Conservation (phyloP, 2,888 invertebrate species). For the Drosophila bunnanda region DNA sequence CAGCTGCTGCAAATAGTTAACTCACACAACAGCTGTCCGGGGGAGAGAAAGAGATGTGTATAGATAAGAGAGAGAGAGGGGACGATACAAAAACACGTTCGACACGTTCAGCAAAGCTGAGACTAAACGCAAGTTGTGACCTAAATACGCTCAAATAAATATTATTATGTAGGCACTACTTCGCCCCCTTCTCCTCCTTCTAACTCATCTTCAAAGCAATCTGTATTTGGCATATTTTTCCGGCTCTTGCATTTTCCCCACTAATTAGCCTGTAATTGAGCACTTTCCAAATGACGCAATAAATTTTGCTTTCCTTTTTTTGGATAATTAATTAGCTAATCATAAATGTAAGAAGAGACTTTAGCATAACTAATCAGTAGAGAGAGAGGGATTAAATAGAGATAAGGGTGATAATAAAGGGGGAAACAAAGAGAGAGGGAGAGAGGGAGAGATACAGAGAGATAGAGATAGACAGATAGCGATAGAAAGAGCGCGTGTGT, state of each 20-base stretch:
- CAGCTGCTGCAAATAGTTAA: slow-evolving; percentile 65
- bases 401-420: neutral
- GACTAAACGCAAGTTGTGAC: slow-evolving; percentile 60
- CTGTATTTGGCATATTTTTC: slow-evolving; percentile 20
- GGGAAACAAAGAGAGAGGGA: slow-evolving; percentile 5
- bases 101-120: slow-evolving; percentile 69
- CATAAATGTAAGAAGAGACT: slow-evolving; percentile 47
- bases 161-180: slow-evolving; percentile 56
- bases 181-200: neutral
- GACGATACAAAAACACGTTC: slow-evolving; percentile 65
- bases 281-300: slow-evolving; percentile 45
- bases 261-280: slow-evolving; percentile 76
- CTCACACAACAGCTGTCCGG: slow-evolving; percentile 38
- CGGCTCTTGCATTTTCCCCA: slow-evolving; percentile 16
- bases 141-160: slow-evolving; percentile 74
- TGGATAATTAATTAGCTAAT: slow-evolving; percentile 66
- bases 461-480: too few relatives aligned
- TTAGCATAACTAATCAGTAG: slow-evolving; percentile 39
- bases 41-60: slow-evolving; percentile 3
- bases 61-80: slow-evolving; percentile 4
- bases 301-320: slow-evolving; percentile 66
- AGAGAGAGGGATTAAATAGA: neutral
- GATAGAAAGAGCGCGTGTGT: too few relatives aligned
- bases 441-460: neutral
- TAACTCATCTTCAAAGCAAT: slow-evolving; percentile 23